phyloP scores from a whole-genome alignment of 1,140 invertebrate genomes.

The Ostrea edulis region DNA sequence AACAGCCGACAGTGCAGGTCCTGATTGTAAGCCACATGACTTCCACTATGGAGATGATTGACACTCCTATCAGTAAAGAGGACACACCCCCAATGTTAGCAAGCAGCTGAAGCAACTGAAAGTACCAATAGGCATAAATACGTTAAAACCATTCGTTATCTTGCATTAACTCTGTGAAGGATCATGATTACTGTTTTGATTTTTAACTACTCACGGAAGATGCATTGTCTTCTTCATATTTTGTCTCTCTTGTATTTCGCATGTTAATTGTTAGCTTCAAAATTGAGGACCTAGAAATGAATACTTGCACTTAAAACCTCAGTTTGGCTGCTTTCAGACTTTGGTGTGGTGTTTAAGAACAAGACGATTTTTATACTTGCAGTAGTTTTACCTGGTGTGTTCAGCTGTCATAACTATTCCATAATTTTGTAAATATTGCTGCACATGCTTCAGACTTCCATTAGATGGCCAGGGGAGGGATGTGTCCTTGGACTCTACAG shows the following conservation, averaged over 20 bases:
- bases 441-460: not conserved
- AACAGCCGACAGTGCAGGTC: not conserved
- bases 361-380: not conserved
- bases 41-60: constrained; percentile 44
- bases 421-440: not conserved
- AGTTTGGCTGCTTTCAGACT: not conserved
- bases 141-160: not conserved
- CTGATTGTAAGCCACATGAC: constrained; percentile 39
- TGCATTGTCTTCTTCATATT: not conserved
- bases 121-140: not conserved
- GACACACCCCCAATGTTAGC: constrained; percentile 50
- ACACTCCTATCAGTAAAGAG: constrained; percentile 47
- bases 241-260: not conserved
- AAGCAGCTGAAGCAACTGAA: constrained; percentile 49
- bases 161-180: not conserved
- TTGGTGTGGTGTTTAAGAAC: not conserved
- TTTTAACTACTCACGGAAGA: not conserved
- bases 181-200: not conserved
- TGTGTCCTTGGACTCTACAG: not conserved
- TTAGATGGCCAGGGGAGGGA: not conserved
- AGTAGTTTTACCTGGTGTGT: not conserved
- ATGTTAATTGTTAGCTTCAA: not conserved
- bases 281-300: not conserved
- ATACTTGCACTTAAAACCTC: not conserved
- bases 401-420: not conserved